These are phyloP conservation scores for Orchesellides sinensis DNA, from an alignment of 2,888 invertebrate genomes.

Conservation along the genomic window DNA sequence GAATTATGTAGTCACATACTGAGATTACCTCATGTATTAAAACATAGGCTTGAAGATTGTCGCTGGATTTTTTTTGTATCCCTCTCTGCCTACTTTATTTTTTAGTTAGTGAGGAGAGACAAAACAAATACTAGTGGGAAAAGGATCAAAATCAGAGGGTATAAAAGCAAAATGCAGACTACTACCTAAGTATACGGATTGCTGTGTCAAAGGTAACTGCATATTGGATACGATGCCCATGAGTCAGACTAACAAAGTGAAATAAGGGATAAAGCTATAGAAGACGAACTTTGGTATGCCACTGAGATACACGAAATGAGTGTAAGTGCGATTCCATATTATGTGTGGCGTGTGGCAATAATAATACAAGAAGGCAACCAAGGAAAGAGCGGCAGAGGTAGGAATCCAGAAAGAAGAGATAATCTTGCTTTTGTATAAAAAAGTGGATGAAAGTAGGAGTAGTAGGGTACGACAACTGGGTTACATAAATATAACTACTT, in stretches of 20 bases:
- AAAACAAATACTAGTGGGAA: slow-evolving; percentile 42
- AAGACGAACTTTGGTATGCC: neutral
- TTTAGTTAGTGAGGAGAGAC: slow-evolving; percentile 24
- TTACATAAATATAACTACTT: slow-evolving; percentile 34
- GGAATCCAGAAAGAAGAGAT: neutral
- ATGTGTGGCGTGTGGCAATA: no score
- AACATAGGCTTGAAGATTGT: slow-evolving; percentile 38
- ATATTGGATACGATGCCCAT: neutral
- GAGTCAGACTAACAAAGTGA: neutral
- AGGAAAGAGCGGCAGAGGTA: neutral
- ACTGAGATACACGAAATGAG: neutral
- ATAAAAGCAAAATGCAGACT: slow-evolving; percentile 7
- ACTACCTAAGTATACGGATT: neutral
- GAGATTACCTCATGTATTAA: slow-evolving; percentile 49
- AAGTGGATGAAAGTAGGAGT: neutral
- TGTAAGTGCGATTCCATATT: neutral
- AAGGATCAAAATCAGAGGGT: slow-evolving; percentile 26
- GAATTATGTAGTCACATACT: slow-evolving; percentile 52
- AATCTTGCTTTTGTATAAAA: neutral
- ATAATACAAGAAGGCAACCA: neutral
- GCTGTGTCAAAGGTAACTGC: no score
- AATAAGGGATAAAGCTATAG: neutral
- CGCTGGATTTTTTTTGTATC: slow-evolving; percentile 20
- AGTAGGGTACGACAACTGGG: slow-evolving; percentile 22
- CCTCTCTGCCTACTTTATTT: slow-evolving; percentile 13